Percentiles rank a stretch among this genome's conserved stretches.
These are phyloP conservation scores for Hydrolagus colliei DNA, from an alignment of 2,797 vertebrate species.

Conservation along the genomic window DNA sequence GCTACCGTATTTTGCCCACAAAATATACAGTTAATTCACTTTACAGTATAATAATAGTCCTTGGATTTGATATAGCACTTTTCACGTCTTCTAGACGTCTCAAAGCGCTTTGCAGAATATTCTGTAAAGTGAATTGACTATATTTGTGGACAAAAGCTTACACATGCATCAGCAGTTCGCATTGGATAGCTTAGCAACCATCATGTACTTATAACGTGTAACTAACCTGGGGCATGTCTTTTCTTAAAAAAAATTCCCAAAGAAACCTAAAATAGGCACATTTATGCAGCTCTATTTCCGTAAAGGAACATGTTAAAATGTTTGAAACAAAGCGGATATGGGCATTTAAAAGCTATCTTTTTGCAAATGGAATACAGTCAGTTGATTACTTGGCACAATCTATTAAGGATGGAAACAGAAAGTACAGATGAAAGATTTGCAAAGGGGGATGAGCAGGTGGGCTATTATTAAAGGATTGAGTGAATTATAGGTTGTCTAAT, in stretches of 20 bases:
- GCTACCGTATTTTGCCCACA: too few relatives aligned
- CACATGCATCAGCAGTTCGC: neutral
- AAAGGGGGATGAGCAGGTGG: neutral
- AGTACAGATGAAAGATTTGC: neutral
- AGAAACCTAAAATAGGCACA: too few relatives aligned
- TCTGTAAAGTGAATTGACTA: too few relatives aligned
- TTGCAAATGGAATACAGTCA: neutral
- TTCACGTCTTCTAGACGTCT: too few relatives aligned
- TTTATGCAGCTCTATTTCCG: too few relatives aligned
- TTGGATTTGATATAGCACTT: too few relatives aligned
- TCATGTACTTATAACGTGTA: slow-evolving; percentile 1
- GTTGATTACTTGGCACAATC: neutral
- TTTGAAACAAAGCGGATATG: neutral
- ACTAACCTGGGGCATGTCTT: neutral
- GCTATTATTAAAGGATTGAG: slow-evolving; percentile 15
- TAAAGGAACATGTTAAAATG: too few relatives aligned
- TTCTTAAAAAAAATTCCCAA: neutral
- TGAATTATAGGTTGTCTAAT: neutral
- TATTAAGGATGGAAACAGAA: neutral
- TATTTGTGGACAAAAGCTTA: neutral
- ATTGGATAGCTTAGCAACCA: neutral
- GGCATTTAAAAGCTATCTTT: neutral
- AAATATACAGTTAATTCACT: too few relatives aligned
- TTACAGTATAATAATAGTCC: too few relatives aligned
- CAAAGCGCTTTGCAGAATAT: too few relatives aligned